A percentile compares a stretch with the other conserved stretches of the same genome.
Evolutionary conservation across 2,888 invertebrate species (phyloP).

Genomic region (Hydrotaea cyrtoneurina): DNA sequence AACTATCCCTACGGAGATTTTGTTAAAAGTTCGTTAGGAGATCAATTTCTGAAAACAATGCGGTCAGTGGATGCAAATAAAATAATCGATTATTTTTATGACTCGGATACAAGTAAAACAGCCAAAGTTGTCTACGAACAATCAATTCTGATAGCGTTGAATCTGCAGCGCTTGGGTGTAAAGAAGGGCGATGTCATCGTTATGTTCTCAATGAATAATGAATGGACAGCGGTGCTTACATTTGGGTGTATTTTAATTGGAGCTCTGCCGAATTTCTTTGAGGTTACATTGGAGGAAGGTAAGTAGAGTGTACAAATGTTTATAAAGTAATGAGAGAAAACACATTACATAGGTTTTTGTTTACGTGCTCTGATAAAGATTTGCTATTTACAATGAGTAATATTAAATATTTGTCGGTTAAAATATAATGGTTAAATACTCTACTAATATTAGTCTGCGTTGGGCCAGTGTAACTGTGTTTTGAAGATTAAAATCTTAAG

Average conservation of each 20-base stretch:
- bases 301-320: constrained; percentile 17
- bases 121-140: constrained; percentile 60
- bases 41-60: constrained; percentile 54
- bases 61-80: constrained; percentile 44
- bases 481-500: too few species aligned
- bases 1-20: constrained; percentile 47
- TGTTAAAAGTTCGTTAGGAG: constrained; percentile 42
- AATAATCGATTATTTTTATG: constrained; percentile 66
- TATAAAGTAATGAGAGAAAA: too few species aligned
- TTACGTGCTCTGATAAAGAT: too few species aligned
- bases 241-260: constrained; percentile 67
- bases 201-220: constrained; percentile 64
- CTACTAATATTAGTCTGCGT: too few species aligned
- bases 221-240: constrained; percentile 54
- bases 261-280: constrained; percentile 67
- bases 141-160: constrained; percentile 63
- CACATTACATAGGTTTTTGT: too few species aligned
- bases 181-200: constrained; percentile 62
- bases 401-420: too few species aligned
- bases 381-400: too few species aligned
- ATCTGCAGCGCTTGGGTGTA: constrained; percentile 64
- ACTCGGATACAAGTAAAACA: constrained; percentile 55
- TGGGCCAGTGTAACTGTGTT: too few species aligned
- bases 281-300: constrained; percentile 64
- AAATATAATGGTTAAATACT: too few species aligned